phyloP scores from a whole-genome alignment of 2,797 vertebrate genomes.

The Tenualosa thibaudeaui region DNA sequence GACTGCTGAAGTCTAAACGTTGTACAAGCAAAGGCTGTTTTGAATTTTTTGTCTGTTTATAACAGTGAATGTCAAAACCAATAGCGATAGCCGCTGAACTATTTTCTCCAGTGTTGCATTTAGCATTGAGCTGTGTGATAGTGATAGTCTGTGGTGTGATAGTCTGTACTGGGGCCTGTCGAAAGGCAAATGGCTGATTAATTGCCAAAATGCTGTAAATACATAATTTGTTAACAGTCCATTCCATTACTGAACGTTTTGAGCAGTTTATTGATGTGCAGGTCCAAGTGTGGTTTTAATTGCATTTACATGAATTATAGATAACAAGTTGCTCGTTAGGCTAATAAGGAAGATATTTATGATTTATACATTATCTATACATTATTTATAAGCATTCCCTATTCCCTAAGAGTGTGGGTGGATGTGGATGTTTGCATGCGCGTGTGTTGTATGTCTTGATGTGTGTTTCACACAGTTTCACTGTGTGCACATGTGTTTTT shows the following conservation, averaged over 20 bases:
- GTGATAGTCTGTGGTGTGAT: neutral
- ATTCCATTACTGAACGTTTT: conserved; percentile 1
- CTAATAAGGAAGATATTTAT: conserved; percentile 22
- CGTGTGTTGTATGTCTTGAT: neutral
- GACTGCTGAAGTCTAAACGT: neutral
- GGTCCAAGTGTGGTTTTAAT: conserved; percentile 1
- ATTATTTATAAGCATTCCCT: neutral
- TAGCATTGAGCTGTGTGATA: conserved; percentile 10
- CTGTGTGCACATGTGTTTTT: neutral
- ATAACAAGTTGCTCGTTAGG: conserved; percentile 20
- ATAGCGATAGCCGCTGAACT: neutral
- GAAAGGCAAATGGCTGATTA: neutral
- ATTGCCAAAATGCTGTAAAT: neutral
- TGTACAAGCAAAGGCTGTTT: neutral
- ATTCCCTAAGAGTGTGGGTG: neutral
- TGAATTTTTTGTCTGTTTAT: neutral
- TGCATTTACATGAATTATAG: conserved; percentile 17
- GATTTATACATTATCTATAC: conserved; percentile 10
- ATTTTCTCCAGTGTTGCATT: conserved; percentile 1
- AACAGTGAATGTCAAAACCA: neutral
- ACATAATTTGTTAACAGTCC: neutral
- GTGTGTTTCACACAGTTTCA: neutral
- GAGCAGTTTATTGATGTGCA: conserved; percentile 2
- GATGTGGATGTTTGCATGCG: neutral
- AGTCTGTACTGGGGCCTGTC: neutral